A percentile compares a stretch with the other conserved stretches of the same genome.
phyloP scores from a whole-genome alignment of 2,113 vertebrate species.

The Grus americana region DNA sequence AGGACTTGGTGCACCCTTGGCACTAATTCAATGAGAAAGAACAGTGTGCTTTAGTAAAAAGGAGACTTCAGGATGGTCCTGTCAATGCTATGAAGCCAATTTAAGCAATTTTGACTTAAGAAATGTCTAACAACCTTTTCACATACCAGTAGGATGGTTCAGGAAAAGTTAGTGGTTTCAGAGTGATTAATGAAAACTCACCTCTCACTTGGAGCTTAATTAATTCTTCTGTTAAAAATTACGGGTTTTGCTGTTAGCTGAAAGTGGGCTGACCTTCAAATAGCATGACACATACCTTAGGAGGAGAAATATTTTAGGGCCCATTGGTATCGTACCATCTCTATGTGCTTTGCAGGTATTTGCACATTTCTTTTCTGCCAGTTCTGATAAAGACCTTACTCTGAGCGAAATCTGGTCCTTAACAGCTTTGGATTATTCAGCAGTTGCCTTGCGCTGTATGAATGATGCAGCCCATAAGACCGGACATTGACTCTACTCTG shows the following conservation, averaged over 20 bases:
- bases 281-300: neutral
- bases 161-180: neutral
- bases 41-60: neutral
- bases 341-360: neutral
- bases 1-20: neutral
- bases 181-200: slow-evolving; percentile 1
- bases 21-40: neutral
- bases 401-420: neutral
- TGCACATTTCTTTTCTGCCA: neutral
- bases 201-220: neutral
- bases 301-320: neutral
- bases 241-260: neutral
- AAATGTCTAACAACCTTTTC: neutral
- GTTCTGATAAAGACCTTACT: neutral
- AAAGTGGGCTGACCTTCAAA: slow-evolving; percentile 4
- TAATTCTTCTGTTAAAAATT: slow-evolving; percentile 13
- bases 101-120: slow-evolving; percentile 21
- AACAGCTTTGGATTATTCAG: neutral
- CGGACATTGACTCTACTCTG: neutral
- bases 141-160: neutral
- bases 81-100: neutral
- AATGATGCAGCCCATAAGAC: neutral
- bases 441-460: neutral
- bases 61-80: neutral
- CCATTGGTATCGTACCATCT: neutral